phyloP scores from a whole-genome alignment of 2,888 invertebrate genomes.

The Cosmorhoe ocellata region DNA sequence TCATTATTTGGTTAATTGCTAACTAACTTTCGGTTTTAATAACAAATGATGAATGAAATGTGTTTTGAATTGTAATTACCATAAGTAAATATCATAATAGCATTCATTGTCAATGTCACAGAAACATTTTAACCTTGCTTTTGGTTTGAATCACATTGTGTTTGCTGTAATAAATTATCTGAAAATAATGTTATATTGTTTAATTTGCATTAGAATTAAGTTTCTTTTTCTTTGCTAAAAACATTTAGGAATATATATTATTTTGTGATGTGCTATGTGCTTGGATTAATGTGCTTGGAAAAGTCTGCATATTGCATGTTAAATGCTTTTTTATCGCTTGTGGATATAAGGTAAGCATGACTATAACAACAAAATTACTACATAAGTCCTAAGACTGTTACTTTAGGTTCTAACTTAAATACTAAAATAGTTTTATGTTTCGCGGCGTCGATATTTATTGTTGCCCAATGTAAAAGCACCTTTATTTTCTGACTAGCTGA shows the following conservation, averaged over 20 bases:
- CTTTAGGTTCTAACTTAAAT: no score
- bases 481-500: no score
- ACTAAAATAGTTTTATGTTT: not conserved
- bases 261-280: constrained; percentile 3
- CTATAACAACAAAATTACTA: no score
- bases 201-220: constrained; percentile 7
- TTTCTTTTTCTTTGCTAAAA: not conserved
- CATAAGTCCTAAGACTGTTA: no score
- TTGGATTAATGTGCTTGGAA: constrained; percentile 16
- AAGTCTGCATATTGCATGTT: constrained; percentile 13
- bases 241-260: no score
- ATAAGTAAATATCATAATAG: constrained; percentile 1
- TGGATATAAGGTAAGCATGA: constrained; percentile 26
- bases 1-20: not conserved
- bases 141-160: constrained; percentile 44
- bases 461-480: no score
- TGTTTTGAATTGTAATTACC: not conserved
- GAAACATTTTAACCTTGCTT: constrained; percentile 35
- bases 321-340: constrained; percentile 20
- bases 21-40: not conserved
- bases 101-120: constrained; percentile 28
- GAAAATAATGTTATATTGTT: constrained; percentile 34
- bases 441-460: no score
- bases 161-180: constrained; percentile 50
- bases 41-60: not conserved